Evolutionary conservation across 2,797 vertebrate species (phyloP).

Genomic region (Orientallactaga sibirica): DNA sequence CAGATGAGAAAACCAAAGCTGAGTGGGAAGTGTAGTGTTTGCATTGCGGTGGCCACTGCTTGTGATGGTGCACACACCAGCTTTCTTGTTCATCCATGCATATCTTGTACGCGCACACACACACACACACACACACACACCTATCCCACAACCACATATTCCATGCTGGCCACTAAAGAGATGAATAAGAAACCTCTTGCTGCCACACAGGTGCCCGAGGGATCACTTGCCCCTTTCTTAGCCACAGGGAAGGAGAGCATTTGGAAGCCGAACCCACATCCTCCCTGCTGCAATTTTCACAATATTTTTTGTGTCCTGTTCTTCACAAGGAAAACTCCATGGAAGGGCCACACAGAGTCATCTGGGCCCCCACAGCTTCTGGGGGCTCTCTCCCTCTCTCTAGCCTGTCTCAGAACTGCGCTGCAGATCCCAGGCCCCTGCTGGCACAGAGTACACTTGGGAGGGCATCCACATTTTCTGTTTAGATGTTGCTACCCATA

Average conservation of each 20-base stretch:
- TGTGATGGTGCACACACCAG: neutral
- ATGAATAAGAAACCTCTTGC: neutral
- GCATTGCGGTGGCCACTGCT: neutral
- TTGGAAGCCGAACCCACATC: neutral
- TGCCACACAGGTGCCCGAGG: no score
- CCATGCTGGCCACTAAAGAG: no score
- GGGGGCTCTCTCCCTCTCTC: no score
- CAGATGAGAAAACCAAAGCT: neutral
- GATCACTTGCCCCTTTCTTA: neutral
- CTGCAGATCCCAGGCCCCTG: neutral
- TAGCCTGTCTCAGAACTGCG: neutral
- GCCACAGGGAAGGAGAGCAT: neutral
- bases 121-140: neutral
- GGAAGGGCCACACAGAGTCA: accelerated
- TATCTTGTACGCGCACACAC: no score
- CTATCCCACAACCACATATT: neutral
- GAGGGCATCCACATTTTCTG: neutral
- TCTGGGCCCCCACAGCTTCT: neutral
- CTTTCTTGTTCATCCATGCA: no score
- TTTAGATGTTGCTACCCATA: neutral
- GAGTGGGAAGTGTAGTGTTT: accelerated
- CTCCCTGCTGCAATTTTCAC: neutral
- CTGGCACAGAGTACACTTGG: accelerated
- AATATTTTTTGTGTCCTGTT: neutral
- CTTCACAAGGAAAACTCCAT: accelerated